These are phyloP conservation scores for Tilapia sparmanii DNA, from an alignment of 2,113 vertebrate species.

Conservation along the genomic window DNA sequence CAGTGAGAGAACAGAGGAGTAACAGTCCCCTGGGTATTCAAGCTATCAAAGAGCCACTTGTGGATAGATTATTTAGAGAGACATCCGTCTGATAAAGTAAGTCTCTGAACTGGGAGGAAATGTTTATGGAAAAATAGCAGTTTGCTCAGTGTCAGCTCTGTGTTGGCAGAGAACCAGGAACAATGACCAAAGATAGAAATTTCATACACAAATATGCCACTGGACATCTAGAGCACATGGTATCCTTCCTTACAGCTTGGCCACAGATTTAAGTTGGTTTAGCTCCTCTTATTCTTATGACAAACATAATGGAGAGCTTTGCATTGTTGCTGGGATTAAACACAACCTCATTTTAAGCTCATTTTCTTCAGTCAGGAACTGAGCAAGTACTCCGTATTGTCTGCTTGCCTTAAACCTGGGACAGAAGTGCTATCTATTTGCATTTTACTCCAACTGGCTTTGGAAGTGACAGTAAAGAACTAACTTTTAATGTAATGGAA, in stretches of 20 bases:
- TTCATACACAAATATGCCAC: not conserved
- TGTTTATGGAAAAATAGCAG: conserved; percentile 57
- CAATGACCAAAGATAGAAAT: conserved; percentile 20
- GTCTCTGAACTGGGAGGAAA: conserved; percentile 10
- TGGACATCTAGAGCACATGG: not conserved
- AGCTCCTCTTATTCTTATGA: not conserved
- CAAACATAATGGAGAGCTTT: not conserved
- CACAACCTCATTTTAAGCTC: not conserved
- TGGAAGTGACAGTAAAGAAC: not conserved
- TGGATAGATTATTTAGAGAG: conserved; percentile 7
- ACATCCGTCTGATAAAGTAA: conserved; percentile 19
- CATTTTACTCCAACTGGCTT: not conserved
- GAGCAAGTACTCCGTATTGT: not conserved
- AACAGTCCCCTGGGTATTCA: not conserved
- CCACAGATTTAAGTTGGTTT: not conserved
- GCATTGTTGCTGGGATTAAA: not conserved
- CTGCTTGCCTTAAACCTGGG: not conserved
- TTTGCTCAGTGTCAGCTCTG: conserved; percentile 25
- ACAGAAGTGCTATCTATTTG: conserved; percentile 5
- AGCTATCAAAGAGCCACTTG: conserved; percentile 1
- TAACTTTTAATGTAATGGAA: not conserved
- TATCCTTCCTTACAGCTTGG: not conserved
- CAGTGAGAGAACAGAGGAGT: not conserved
- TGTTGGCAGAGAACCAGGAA: conserved; percentile 30
- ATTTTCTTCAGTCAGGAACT: not conserved